A percentile compares a stretch with the other conserved stretches of the same genome.
Evolutionary conservation across 2,797 vertebrate species (phyloP).

Genomic region (Masticophis lateralis): DNA sequence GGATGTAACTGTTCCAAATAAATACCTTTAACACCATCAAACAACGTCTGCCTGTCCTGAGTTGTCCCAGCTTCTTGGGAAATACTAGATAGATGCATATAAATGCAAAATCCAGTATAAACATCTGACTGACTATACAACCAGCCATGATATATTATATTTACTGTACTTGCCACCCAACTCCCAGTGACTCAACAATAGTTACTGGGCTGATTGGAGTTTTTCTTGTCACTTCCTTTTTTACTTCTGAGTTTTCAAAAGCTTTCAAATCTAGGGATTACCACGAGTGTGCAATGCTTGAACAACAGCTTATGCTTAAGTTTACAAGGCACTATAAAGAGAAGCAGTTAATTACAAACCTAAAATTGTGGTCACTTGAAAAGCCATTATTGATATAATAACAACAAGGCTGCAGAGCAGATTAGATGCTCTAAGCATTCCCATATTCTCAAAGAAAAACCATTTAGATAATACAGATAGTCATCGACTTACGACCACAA

Average conservation of each 20-base stretch:
- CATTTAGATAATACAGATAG: not conserved
- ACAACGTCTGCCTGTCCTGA: not conserved
- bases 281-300: not conserved
- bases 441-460: not conserved
- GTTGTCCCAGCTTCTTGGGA: not conserved
- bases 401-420: not conserved
- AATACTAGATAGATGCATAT: not conserved
- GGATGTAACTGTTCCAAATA: not conserved
- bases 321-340: not conserved
- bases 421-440: not conserved
- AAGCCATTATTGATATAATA: not conserved
- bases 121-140: not conserved
- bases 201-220: not conserved
- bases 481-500: not conserved
- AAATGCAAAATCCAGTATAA: not conserved
- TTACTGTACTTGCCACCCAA: not conserved
- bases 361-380: not conserved
- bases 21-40: not conserved
- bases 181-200: not conserved
- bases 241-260: not conserved
- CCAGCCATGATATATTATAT: not conserved
- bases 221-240: not conserved
- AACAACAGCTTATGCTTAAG: not conserved
- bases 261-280: not conserved
- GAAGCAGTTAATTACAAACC: not conserved